Base-by-base conservation (phyloP, 1,140 invertebrate species). In the Drosophila littoralis region DNA sequence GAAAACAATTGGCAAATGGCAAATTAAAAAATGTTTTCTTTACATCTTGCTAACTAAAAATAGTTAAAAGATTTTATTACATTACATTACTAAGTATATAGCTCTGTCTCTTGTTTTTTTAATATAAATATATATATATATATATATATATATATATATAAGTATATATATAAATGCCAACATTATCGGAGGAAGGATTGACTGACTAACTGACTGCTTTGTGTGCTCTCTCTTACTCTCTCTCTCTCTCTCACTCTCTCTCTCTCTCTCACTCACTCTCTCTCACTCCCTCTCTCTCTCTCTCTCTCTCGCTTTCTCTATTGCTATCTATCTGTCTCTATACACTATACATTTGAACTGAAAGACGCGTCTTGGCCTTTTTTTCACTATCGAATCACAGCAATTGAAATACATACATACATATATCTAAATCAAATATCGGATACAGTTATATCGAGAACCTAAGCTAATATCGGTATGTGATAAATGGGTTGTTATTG, bases 261-360 rank as follows among this genome's bases (percentile, higher is more conserved):
- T 22, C 52, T 51, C 35, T 55, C 36, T 38, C 32, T 28, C 4
- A 0, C 22, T 69, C 52, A 45, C 50, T 59, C 59, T 38, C 57
- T 59, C 52, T 52, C 2, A 35, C 13, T 8, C 46, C 40, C 35
- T 43, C 28, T 54, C 42, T 42, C 36, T 45, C 15, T 54, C 59
- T 58, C 12, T 55, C 28, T 36, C 64, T 65, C 32, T 50, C 42
- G 38, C 33, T 28, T 28, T 28, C 22, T 48, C 54, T 66, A 22
- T 52, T 51, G 36, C 15, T 67, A 40, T 28, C 68, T 40, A n/a
- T 59, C 60, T 55, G 35, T 58, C 58, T 68, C 79, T 85, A 90
- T 75, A 86, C 80, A 91, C 91, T 91, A 84, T 91, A 91, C 82
- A 91, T 91, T 91, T 91, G 90, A 91, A 91, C 91, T 91, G 80